Percentiles rank a stretch among this genome's conserved stretches.
These are phyloP conservation scores for Dasysyrphus albostriatus DNA, from an alignment of 2,888 invertebrate genomes.

Conservation along the genomic window DNA sequence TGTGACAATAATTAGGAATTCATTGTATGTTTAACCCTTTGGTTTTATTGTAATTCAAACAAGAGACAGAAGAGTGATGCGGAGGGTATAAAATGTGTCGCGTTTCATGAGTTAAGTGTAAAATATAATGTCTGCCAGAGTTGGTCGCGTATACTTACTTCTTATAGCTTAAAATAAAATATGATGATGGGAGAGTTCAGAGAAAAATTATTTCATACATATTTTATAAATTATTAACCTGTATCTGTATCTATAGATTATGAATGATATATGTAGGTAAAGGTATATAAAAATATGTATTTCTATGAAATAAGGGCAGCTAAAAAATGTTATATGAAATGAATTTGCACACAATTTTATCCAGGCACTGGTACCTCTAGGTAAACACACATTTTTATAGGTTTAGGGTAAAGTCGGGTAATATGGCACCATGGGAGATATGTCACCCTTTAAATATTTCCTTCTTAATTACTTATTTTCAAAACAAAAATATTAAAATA, in stretches of 20 bases:
- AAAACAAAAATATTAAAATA: too few relatives aligned
- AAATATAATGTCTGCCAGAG: background rate
- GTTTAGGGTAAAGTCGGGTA: too few relatives aligned
- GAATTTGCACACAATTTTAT: too few relatives aligned
- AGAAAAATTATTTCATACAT: background rate
- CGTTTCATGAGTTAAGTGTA: conserved; percentile 7
- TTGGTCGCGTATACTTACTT: background rate
- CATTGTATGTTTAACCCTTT: conserved; percentile 52
- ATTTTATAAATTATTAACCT: conserved; percentile 3
- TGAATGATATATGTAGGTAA: too few relatives aligned
- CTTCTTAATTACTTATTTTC: too few relatives aligned
- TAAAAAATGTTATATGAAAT: too few relatives aligned
- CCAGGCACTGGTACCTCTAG: too few relatives aligned
- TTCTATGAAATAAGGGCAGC: too few relatives aligned
- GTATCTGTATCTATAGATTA: background rate
- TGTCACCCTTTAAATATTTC: too few relatives aligned
- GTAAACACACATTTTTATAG: too few relatives aligned
- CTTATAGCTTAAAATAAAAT: background rate
- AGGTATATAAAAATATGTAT: too few relatives aligned
- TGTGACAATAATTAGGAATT: conserved; percentile 50
- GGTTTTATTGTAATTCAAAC: background rate
- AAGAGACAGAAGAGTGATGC: background rate
- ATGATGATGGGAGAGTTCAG: conserved; percentile 3
- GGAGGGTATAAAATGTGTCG: background rate
- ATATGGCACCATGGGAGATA: too few relatives aligned